phyloP scores from a whole-genome alignment of 2,113 vertebrate species.

The Gopherus flavomarginatus region DNA sequence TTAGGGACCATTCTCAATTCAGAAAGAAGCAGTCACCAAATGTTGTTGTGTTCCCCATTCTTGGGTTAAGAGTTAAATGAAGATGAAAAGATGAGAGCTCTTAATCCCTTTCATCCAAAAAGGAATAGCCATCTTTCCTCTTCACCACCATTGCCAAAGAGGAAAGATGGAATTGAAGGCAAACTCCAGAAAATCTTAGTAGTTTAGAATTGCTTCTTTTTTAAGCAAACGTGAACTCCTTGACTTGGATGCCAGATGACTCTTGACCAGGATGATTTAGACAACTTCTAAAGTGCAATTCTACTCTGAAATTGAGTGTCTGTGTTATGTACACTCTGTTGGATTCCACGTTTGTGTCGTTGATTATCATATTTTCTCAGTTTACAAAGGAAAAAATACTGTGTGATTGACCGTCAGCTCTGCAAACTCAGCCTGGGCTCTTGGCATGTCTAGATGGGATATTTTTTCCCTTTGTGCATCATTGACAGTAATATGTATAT shows the following conservation, averaged over 20 bases:
- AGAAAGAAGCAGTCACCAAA: neutral
- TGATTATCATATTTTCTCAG: neutral
- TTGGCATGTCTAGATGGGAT: neutral
- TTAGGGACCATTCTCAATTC: neutral
- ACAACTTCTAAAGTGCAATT: neutral
- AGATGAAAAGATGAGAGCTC: neutral
- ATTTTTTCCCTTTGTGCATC: neutral
- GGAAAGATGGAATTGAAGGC: neutral
- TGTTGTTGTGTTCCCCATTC: neutral
- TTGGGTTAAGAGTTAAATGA: neutral
- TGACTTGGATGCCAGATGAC: neutral
- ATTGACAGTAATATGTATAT: neutral
- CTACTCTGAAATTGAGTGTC: neutral
- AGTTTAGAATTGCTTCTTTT: neutral
- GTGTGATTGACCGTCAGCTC: neutral
- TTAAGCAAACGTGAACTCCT: neutral
- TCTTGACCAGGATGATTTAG: neutral
- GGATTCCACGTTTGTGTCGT: neutral
- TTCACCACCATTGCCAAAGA: neutral
- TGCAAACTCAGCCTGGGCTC: neutral
- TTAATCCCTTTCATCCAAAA: neutral
- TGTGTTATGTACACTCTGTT: neutral
- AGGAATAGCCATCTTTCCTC: neutral
- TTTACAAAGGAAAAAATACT: neutral
- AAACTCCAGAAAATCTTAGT: neutral